Base-by-base conservation (phyloP, 2,888 invertebrate species). In the Aphidius colemani region DNA sequence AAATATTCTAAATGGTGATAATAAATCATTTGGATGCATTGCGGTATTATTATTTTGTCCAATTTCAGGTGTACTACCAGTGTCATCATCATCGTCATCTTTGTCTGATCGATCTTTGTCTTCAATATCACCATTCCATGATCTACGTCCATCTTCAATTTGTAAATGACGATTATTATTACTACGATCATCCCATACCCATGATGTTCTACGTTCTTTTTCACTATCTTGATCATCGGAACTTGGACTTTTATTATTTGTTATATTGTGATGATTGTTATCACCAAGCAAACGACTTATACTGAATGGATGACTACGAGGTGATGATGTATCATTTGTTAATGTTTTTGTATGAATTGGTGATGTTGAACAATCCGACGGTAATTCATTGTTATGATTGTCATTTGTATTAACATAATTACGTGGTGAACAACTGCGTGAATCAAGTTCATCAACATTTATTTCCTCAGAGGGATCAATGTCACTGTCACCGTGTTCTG, bases 391-490 rank as follows among this genome's bases (percentile, higher is more conserved):
- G 43, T 65, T 59, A 9, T 67, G 61, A 45, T 70, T 68, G 49
- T 67, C 64, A 8, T 65, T 65, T 50, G 63, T 64, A 68, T 57
- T 60, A 39, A 70, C 58, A 63, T 76, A 79, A 63, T 77, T 78
- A 1, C 72, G 74, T 9, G 78, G 75, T 61, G 78, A 75, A 66
- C 77, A 78, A 65, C 78, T 81, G 11, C 77, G 75, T 48, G 81
- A 79, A 63, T 79, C 79, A 5, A 78, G 75, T 60, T 80, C 82
- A 66, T 81, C 82, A 48, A 82, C 82, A 70, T 82, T 82, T 64
- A 82, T 82, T 74, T 82, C 81, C 72, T 81, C 82, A 67, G 78
- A 75, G 59, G 78, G 75, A 65, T 80, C 82, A 65, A 77, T 72
- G 66, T 82, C 81, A 68, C 80, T 80, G 68, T 78, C 80, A 57